Conservation (phyloP, 2,888 invertebrate species). For the Erebia ligea region DNA sequence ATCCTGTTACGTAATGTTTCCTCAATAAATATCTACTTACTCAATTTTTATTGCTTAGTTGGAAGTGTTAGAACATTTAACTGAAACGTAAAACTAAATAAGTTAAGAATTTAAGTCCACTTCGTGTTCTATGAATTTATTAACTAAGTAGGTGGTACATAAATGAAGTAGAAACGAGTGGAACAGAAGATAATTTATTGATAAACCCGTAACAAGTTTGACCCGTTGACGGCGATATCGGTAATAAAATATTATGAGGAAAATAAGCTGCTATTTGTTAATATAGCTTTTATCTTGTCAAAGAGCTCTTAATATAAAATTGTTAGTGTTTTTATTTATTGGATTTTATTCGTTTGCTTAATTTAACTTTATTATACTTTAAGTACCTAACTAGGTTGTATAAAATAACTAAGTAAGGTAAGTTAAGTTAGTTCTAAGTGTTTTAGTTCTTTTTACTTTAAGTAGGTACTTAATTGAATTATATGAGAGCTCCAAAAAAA, state of each 20-base stretch:
- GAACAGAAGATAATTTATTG: slow-evolving; percentile 47
- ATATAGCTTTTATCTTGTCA: slow-evolving; percentile 63
- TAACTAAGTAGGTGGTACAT: slow-evolving; percentile 18
- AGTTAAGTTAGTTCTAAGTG: too few relatives aligned
- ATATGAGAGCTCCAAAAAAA: too few relatives aligned
- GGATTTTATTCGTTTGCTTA: background rate
- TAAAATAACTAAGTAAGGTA: too few relatives aligned
- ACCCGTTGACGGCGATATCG: slow-evolving; percentile 53
- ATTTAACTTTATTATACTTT: too few relatives aligned
- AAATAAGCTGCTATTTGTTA: slow-evolving; percentile 46
- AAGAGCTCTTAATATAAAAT: slow-evolving; percentile 57
- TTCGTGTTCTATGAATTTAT: slow-evolving; percentile 22
- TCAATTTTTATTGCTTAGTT: too few relatives aligned
- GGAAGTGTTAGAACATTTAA: too few relatives aligned
- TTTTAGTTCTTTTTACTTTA: too few relatives aligned
- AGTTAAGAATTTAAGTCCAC: slow-evolving; percentile 3
- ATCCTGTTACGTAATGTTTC: too few relatives aligned
- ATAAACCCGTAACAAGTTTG: slow-evolving; percentile 65
- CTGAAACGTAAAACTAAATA: too few relatives aligned
- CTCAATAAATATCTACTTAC: too few relatives aligned
- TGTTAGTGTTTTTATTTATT: slow-evolving; percentile 41
- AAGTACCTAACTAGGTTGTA: too few relatives aligned
- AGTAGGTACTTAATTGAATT: too few relatives aligned
- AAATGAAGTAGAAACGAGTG: background rate
- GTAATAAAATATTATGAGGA: slow-evolving; percentile 51